These are phyloP conservation scores for Leistus spinibarbis DNA, from an alignment of 2,888 invertebrate genomes.

Conservation along the genomic window DNA sequence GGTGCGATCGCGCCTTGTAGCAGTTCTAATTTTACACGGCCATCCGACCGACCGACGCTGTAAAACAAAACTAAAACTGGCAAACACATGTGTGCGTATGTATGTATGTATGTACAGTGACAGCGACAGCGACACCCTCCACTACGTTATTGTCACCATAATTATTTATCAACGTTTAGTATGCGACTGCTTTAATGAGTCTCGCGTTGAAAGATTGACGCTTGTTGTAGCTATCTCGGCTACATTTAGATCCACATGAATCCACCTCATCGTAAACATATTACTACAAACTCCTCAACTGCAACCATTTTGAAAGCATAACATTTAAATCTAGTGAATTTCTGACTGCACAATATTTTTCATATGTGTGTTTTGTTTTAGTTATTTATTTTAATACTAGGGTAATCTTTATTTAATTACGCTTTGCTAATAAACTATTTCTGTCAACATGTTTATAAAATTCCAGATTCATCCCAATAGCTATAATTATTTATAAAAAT, in stretches of 20 bases:
- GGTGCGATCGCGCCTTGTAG: constrained; percentile 14
- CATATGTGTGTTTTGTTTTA: neutral
- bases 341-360: neutral
- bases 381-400: too few relatives aligned
- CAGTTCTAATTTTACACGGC: constrained; percentile 30
- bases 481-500: too few relatives aligned
- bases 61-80: constrained; percentile 25
- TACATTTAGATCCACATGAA: neutral
- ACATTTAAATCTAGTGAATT: too few relatives aligned
- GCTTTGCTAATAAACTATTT: too few relatives aligned
- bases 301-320: neutral
- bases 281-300: neutral
- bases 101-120: neutral
- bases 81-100: constrained; percentile 2
- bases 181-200: neutral
- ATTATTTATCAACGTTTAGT: constrained; percentile 34
- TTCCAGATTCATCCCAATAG: too few relatives aligned
- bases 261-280: neutral
- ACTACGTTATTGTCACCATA: constrained; percentile 24
- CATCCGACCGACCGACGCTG: constrained; percentile 10
- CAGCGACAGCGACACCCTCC: constrained; percentile 18
- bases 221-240: neutral
- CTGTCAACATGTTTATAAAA: too few relatives aligned
- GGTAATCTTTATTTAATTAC: too few relatives aligned
- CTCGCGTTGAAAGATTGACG: constrained; percentile 27